Base-by-base conservation (phyloP, 2,888 invertebrate species). In the Himalopsyche anomala region DNA sequence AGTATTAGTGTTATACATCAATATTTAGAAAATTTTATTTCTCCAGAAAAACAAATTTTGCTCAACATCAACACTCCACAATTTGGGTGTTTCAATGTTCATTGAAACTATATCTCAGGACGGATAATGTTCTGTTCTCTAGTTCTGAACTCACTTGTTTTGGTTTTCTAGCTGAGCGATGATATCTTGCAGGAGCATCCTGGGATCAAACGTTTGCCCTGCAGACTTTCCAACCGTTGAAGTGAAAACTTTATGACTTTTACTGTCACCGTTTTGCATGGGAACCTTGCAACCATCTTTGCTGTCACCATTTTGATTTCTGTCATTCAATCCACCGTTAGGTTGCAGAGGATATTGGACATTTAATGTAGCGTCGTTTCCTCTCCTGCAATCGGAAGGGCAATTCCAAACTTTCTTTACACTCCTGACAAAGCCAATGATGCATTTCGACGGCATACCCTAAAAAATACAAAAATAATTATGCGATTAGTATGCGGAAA, bases 101-200 rank as follows among this genome's bases (percentile, higher is more conserved):
- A 40, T 45, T 45, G 2, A 5, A 45, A 5, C 45, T 9, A 11
- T 45, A 11, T 45, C 6, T 11, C 9, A 45, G 11, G 11, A 9
- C 45, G 8, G 45, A 11, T 28, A 28, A 28, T 28, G 28, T 28
- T 28, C 45, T 8, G 9, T 9, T 45, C 6, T 45, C 11, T 45
- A 11, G 45, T 45, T 9, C 11, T 9, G 45, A 42, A 80, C 80
- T 86, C 89, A 94, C 93, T 92, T 93, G 89, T 95, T 95, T 90
- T 95, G 95, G 74, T 94, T 92, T 91, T 96, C 96, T 87, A 97
- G 91, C 89, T 96, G 95, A 87, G 92, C 93, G 82, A 96, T 96
- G 88, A 96, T 95, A 89, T 95, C 94, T 89, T 96, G 95, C 81
- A 96, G 90, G 90, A 96, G 94, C 28, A 92, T 91, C 28, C 94